Evolutionary conservation across 2,888 invertebrate genomes (phyloP).

Genomic region (Alviniconcha strummeri): DNA sequence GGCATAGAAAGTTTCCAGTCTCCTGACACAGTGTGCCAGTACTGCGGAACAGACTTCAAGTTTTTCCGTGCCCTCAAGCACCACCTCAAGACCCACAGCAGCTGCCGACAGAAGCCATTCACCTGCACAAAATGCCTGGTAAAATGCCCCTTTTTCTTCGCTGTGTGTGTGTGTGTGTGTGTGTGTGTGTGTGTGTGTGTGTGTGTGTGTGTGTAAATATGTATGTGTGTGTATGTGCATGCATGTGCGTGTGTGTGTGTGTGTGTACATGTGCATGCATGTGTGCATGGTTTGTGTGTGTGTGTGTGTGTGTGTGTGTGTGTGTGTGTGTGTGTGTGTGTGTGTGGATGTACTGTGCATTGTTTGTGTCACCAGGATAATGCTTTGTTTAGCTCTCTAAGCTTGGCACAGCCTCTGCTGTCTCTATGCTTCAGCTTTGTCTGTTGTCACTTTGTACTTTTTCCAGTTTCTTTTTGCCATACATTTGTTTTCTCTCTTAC

Average conservation of each 20-base stretch:
- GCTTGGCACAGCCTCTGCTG: no score
- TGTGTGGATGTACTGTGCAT: not conserved
- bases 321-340: slow-evolving; percentile 14
- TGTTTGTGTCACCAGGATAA: not conserved
- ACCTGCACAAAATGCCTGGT: slow-evolving; percentile 69
- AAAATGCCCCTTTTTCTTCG: not conserved
- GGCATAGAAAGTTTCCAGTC: slow-evolving; percentile 56
- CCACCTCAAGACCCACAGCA: slow-evolving; percentile 71
- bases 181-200: no score
- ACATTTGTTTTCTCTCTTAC: not conserved
- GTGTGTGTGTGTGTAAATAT: no score
- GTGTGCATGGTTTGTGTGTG: no score
- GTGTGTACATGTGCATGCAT: not conserved
- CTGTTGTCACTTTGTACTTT: not conserved
- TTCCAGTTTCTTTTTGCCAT: not conserved
- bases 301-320: slow-evolving; percentile 12
- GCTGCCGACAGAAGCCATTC: slow-evolving; percentile 72
- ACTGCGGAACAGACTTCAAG: slow-evolving; percentile 74
- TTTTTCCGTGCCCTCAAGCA: slow-evolving; percentile 72
- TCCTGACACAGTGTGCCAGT: slow-evolving; percentile 73
- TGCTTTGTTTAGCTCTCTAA: no score
- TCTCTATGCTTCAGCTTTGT: no score
- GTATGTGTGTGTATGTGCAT: not conserved
- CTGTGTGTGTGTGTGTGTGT: not conserved
- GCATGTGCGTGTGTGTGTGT: not conserved